Evolutionary conservation across 2,888 invertebrate genomes (phyloP), one percentile per base, ranked within the genome.

Genomic region (Pycnomerus fuliginosus): DNA sequence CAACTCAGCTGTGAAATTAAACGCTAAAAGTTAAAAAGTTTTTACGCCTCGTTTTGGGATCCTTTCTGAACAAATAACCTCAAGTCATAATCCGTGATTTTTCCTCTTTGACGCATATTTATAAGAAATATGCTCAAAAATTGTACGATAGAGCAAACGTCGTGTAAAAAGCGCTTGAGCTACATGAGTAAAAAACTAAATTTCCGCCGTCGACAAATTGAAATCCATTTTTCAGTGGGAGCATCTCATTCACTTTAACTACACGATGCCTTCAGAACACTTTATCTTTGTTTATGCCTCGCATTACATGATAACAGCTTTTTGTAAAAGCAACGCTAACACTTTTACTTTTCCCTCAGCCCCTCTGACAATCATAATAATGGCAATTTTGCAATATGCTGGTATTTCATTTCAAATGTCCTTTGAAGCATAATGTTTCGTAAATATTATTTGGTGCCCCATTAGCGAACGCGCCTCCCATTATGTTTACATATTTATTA

Each of bases 1-100:
- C 53, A 56, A 53, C 50, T 57, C 56, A 57, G 58, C 61, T 62
- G 63, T 65, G 63, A 65, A 65, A 65, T 65, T 65, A 65, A 65
- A 64, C 54, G 59, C 52, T 60, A 53, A 63, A 63, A 63, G 55
- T 58, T 64, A 56, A 50, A 46, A 49, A 49, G 36, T 45, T 46
- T 40, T 39, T 38, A 33, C 13, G 20, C 13, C n/a, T 13, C 5
- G n/a, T 17, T 33, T 33, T 27, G 16, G 27, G 33, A 40, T 27
- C 13, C 29, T 15, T 12, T 31, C 31, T 16, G 38, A 30, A 38
- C 33, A 40, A 40, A 40, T 40, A n/a, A n/a, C n/a, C n/a, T n/a
- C n/a, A n/a, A n/a, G n/a, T n/a, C n/a, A n/a, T n/a, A 40, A 40
- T 33, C 33, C 27, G 20, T 20, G 16, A 17, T 27, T 16, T 30